Conservation (phyloP, 2,888 invertebrate species). For the Argyra leucocephala region DNA sequence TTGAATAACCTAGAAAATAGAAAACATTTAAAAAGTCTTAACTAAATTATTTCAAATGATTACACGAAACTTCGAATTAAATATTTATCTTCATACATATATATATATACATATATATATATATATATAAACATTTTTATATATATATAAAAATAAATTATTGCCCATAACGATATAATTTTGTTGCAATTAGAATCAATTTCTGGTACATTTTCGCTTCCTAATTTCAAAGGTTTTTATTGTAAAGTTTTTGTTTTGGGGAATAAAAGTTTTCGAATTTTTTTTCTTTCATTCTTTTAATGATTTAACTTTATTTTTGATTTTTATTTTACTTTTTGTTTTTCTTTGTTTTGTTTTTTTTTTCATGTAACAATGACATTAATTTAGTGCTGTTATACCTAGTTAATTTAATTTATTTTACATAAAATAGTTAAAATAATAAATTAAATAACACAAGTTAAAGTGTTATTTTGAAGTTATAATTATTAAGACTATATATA, state of each 20-base stretch:
- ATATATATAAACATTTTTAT: background rate
- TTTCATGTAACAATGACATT: slow-evolving; percentile 4
- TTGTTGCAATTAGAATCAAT: background rate
- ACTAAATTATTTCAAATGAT: background rate
- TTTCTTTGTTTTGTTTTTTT: background rate
- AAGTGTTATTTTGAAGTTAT: background rate
- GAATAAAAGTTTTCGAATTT: too few species aligned
- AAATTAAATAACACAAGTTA: slow-evolving; percentile 1
- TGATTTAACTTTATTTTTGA: too few species aligned
- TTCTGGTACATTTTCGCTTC: background rate
- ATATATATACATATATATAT: background rate
- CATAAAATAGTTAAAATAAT: background rate
- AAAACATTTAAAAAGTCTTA: background rate
- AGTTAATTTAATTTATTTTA: background rate
- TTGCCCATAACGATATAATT: background rate
- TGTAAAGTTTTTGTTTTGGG: background rate
- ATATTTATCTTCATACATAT: background rate
- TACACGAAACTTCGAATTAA: background rate
- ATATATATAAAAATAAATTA: background rate
- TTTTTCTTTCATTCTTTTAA: too few species aligned
- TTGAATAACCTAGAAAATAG: background rate
- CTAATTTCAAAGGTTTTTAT: background rate
- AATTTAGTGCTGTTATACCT: background rate
- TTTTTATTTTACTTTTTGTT: background rate
- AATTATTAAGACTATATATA: background rate